phyloP scores from a whole-genome alignment of 2,797 vertebrate genomes.

The Gobio occitaniae region DNA sequence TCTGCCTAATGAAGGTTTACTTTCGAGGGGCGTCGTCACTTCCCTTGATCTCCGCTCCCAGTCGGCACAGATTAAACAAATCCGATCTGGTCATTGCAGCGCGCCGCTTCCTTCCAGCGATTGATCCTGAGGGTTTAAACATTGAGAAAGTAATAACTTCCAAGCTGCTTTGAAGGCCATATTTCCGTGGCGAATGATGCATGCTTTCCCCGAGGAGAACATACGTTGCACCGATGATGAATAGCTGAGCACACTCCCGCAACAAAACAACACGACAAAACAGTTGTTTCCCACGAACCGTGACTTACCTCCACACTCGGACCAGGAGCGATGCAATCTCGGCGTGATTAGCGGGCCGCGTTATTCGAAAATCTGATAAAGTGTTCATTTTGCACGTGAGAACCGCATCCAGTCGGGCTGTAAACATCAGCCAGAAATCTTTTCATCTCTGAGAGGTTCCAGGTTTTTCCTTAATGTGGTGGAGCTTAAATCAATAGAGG shows the following conservation, averaged over 20 bases:
- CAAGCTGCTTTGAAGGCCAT: conserved; percentile 14
- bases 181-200: conserved; percentile 14
- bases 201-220: neutral
- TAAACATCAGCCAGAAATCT: conserved; percentile 69
- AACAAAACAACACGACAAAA: conserved; percentile 18
- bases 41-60: conserved; percentile 79
- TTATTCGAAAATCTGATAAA: conserved; percentile 80
- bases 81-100: conserved; percentile 74
- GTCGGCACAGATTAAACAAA: conserved; percentile 80
- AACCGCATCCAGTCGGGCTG: conserved; percentile 71
- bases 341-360: conserved; percentile 64
- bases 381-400: conserved; percentile 76
- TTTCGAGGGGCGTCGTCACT: conserved; percentile 67
- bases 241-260: conserved; percentile 11
- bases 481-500: conserved; percentile 65
- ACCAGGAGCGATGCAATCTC: conserved; percentile 72
- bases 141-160: conserved; percentile 52
- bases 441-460: conserved; percentile 73
- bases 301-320: conserved; percentile 53
- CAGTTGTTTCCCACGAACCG: conserved; percentile 32
- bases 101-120: conserved; percentile 66
- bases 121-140: conserved; percentile 73
- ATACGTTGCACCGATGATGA: neutral
- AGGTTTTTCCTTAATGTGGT: conserved; percentile 64
- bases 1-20: conserved; percentile 72